These are phyloP conservation scores for Cyclopterus lumpus DNA, from an alignment of 2,797 vertebrate genomes.

Conservation along the genomic window DNA sequence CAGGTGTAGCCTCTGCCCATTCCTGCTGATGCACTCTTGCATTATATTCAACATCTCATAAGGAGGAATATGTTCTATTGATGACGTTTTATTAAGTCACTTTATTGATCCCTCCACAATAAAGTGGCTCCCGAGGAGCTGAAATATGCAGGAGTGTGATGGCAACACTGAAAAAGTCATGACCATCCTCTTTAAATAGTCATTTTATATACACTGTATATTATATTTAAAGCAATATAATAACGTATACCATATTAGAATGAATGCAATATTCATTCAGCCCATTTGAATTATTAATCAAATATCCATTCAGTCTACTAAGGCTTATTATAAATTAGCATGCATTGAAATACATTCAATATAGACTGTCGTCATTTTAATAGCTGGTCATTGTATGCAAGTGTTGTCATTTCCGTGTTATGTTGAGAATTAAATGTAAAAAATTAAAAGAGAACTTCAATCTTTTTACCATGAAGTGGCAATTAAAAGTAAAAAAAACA, in stretches of 20 bases:
- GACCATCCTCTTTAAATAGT: constrained; percentile 1
- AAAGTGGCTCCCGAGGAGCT: not conserved
- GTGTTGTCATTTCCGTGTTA: not conserved
- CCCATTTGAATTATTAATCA: not conserved
- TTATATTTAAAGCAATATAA: not conserved
- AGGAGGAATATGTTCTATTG: constrained; percentile 4
- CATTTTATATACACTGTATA: not conserved
- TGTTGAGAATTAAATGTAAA: not conserved
- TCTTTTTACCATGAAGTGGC: not conserved
- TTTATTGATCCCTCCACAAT: constrained; percentile 17
- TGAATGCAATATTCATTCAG: not conserved
- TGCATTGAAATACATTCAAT: not conserved
- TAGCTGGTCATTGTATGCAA: not conserved
- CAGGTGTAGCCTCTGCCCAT: constrained; percentile 75
- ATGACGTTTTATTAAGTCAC: constrained; percentile 28
- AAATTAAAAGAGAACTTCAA: not conserved
- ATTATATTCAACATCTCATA: constrained; percentile 12
- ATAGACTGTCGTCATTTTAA: not conserved
- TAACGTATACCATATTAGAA: not conserved
- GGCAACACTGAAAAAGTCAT: not conserved
- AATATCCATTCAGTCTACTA: not conserved
- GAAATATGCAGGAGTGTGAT: not conserved
- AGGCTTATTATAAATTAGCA: not conserved
- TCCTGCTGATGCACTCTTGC: constrained; percentile 51
- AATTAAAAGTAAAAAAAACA: not conserved